Percentiles rank a stretch among this genome's conserved stretches.
These are phyloP conservation scores for Malacoraja senta DNA, from an alignment of 2,797 vertebrate species.

Conservation along the genomic window DNA sequence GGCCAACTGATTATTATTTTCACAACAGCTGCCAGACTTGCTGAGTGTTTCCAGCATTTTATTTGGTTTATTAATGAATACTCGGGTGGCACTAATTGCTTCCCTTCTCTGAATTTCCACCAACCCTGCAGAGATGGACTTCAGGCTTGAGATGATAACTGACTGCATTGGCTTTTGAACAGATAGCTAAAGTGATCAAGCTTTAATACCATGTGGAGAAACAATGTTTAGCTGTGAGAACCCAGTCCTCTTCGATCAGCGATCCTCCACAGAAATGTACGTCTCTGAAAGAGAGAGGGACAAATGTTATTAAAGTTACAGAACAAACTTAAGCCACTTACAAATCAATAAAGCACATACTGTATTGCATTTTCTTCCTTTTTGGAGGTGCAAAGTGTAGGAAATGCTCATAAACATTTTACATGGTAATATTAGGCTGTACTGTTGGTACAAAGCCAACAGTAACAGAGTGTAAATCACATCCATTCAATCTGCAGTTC, in stretches of 20 bases:
- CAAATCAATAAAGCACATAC: background rate
- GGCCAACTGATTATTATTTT: no score
- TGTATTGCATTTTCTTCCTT: background rate
- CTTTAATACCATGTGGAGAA: slow-evolving; percentile 75
- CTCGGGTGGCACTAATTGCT: background rate
- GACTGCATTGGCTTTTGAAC: no score
- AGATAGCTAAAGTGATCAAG: background rate
- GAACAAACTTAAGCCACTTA: background rate
- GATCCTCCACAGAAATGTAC: slow-evolving; percentile 90
- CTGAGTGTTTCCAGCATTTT: no score
- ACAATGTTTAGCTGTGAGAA: slow-evolving; percentile 88
- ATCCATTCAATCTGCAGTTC: background rate
- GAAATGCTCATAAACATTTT: background rate
- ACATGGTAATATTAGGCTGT: background rate
- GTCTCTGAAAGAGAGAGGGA: slow-evolving; percentile 58
- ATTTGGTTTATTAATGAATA: background rate
- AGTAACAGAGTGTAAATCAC: background rate
- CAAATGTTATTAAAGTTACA: background rate
- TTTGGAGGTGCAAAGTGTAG: background rate
- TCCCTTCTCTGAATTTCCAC: background rate
- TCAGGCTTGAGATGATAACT: background rate
- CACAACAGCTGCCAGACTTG: no score
- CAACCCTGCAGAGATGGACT: background rate
- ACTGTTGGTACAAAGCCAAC: background rate
- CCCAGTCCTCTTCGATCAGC: slow-evolving; percentile 87